These are phyloP conservation scores for Genyomyrus donnyi DNA, from an alignment of 2,113 vertebrate species.

Conservation along the genomic window DNA sequence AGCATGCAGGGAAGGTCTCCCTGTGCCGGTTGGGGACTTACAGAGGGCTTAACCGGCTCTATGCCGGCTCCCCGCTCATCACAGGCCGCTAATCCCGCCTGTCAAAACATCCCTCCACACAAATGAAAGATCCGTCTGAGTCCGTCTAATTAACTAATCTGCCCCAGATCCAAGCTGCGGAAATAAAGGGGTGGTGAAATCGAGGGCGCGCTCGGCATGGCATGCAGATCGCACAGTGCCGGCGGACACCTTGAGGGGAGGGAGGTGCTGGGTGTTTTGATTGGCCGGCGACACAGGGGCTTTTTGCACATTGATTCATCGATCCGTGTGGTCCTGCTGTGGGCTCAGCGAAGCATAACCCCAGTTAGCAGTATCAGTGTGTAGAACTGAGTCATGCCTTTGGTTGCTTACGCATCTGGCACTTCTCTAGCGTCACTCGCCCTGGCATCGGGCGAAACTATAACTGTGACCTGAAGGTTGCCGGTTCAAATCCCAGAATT, in stretches of 20 bases:
- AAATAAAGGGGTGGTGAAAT: constrained; percentile 14
- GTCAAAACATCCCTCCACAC: constrained; percentile 50
- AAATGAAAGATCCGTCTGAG: constrained; percentile 45
- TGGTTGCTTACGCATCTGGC: constrained; percentile 14
- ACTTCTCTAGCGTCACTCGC: neutral
- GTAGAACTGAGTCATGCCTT: constrained; percentile 59
- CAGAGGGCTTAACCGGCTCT: constrained; percentile 45
- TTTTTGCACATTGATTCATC: constrained; percentile 53
- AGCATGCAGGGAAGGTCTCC: constrained; percentile 36
- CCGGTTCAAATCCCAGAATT: neutral
- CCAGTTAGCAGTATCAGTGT: constrained; percentile 57
- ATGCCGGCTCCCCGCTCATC: constrained; percentile 51
- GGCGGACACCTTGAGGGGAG: neutral
- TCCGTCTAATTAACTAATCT: constrained; percentile 56
- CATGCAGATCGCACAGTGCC: no score
- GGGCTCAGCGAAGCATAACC: constrained; percentile 51
- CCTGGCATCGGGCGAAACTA: neutral
- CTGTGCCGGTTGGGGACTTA: constrained; percentile 27
- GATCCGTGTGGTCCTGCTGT: constrained; percentile 43
- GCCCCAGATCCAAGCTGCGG: constrained; percentile 43
- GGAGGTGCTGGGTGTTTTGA: neutral
- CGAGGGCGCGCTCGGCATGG: neutral
- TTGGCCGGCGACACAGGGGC: neutral
- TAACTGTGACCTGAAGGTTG: neutral
- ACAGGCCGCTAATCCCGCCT: constrained; percentile 50